Conservation (phyloP, 2,888 invertebrate species). For the Tipula helvola region DNA sequence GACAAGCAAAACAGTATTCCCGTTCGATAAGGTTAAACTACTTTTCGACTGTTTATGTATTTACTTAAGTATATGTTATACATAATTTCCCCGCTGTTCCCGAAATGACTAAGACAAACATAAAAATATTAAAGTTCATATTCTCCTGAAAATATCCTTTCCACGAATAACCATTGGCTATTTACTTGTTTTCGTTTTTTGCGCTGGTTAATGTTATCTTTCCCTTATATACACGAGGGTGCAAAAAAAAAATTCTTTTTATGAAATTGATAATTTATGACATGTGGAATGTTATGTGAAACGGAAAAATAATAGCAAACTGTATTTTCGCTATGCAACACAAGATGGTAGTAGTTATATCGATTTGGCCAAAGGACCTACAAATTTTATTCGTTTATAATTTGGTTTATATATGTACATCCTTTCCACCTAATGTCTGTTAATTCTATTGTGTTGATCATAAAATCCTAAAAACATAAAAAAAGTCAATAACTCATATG, state of each 20-base stretch:
- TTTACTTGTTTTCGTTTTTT: not conserved
- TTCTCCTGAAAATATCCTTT: not conserved
- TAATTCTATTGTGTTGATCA: not conserved
- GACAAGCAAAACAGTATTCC: not conserved
- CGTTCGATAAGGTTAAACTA: not conserved
- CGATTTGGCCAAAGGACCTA: not conserved
- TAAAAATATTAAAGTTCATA: not conserved
- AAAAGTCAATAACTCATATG: not conserved
- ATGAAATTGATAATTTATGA: slow-evolving; percentile 4
- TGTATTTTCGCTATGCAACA: not conserved
- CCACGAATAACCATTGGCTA: not conserved
- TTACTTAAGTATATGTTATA: not conserved
- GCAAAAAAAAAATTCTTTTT: not conserved
- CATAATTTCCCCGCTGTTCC: not conserved
- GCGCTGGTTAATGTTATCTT: not conserved
- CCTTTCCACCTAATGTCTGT: not conserved
- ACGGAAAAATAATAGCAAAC: not conserved
- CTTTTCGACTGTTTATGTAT: not conserved
- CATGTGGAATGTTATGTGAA: not conserved
- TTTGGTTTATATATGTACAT: too few species aligned
- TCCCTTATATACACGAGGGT: not conserved
- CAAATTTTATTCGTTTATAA: not conserved
- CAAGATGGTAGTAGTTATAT: not conserved
- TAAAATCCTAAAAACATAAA: not conserved
- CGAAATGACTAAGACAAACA: not conserved